Base-by-base conservation (phyloP, 2,888 invertebrate species). In the Habrosyne pyritoides region DNA sequence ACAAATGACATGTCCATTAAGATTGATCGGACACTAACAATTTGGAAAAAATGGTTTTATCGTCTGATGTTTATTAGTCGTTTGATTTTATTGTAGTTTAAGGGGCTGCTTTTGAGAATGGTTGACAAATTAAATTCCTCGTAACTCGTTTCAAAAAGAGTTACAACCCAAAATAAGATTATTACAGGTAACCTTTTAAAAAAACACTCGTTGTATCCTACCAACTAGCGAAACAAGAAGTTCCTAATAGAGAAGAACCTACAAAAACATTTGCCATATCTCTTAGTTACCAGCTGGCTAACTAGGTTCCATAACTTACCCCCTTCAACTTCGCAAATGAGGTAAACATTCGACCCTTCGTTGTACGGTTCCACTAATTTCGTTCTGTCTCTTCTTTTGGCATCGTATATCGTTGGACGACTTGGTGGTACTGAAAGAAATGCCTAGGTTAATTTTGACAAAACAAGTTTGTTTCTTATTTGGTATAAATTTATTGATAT, bases 321-420 rank as follows among this genome's bases (percentile, higher is more conserved):
- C 88, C 97, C 97, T 70, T 94, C 94, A 10, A 96, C 96, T 93
- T 97, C 96, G 79, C 97, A 97, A 76, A 96, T 94, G 65, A 98
- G 94, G 74, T 95, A 94, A 53, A 98, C 95, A 79, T 97, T 96
- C 61, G 95, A 95, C 33, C 97, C 97, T 89, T 98, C 97, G 83
- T 97, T 97, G 89, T 97, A 97, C 22, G 96, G 95, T 81, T 97
- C 96, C 69, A 96, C 94, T 67, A 96, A 89, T 81, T 95, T 95
- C 67, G 96, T 94, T 77, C 95, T 93, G 79, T 97, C 96, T 82
- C 96, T 94, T 75, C 95, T 93, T 75, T 95, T 95, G 50, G 95
- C 95, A 79, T 97, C 97, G 83, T 95, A 96, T 87, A 97, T 97
- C 73, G 96, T 94, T 54, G 97, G 97, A 80, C 95, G 94, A 75